Evolutionary conservation across 2,888 invertebrate species (phyloP).

Genomic region (Troilus luridus): DNA sequence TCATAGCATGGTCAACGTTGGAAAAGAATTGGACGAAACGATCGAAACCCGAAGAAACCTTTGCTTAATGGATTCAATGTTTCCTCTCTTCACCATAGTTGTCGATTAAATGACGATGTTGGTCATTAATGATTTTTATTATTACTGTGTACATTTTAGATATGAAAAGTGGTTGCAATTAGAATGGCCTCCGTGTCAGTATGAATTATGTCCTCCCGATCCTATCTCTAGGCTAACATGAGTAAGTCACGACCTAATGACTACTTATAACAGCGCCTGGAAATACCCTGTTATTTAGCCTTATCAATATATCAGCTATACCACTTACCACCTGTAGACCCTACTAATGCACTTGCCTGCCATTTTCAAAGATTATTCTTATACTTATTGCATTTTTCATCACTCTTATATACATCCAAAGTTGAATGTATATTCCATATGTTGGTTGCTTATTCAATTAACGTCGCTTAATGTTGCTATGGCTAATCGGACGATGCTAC

Average conservation of each 20-base stretch:
- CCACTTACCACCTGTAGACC: constrained; percentile 5
- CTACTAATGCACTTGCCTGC: neutral
- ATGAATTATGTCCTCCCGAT: constrained; percentile 13
- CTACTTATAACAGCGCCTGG: constrained; percentile 21
- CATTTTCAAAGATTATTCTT: neutral
- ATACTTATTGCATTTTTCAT: neutral
- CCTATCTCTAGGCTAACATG: constrained; percentile 9
- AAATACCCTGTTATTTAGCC: constrained; percentile 20
- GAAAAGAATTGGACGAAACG: no score
- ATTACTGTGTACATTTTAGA: neutral
- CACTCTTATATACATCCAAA: neutral
- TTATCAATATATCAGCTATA: neutral
- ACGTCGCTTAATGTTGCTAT: no score
- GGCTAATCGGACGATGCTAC: no score
- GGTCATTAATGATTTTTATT: neutral
- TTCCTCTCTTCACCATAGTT: no score
- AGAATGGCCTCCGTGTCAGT: constrained; percentile 25
- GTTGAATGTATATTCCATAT: no score
- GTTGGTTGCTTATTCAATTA: no score
- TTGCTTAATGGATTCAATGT: no score
- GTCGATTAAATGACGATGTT: no score
- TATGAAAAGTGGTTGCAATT: constrained; percentile 4
- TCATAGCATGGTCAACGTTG: no score
- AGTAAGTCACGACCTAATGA: constrained; percentile 45
- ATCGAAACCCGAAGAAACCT: no score